A percentile compares a stretch with the other conserved stretches of the same genome.
Evolutionary conservation across 2,797 vertebrate genomes (phyloP).

Genomic region (Eurystomus glaucurus): DNA sequence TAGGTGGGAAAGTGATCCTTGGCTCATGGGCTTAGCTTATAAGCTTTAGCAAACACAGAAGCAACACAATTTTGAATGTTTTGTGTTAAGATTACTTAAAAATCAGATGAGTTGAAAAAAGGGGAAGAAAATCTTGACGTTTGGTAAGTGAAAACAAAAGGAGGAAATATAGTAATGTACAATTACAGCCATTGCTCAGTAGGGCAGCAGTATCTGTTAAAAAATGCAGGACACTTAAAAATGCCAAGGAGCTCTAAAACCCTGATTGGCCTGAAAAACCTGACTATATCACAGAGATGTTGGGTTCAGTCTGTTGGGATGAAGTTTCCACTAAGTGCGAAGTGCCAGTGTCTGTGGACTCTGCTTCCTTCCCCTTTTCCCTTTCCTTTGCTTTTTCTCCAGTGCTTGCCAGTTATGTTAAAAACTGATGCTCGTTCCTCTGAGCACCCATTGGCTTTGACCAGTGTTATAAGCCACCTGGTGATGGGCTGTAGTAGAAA

Average conservation of each 20-base stretch:
- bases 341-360: neutral
- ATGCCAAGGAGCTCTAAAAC: neutral
- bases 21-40: neutral
- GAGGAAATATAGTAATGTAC: neutral
- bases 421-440: neutral
- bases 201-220: conserved; percentile 55
- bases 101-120: neutral
- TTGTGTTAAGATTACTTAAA: neutral
- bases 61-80: neutral
- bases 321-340: neutral
- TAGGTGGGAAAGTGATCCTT: neutral
- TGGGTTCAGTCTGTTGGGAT: neutral
- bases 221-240: conserved; percentile 35
- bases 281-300: neutral
- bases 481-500: conserved; percentile 3
- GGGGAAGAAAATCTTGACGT: neutral
- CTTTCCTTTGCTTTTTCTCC: neutral
- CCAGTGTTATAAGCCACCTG: neutral
- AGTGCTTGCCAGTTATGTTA: neutral
- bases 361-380: neutral
- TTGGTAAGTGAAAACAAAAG: neutral
- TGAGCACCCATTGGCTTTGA: neutral
- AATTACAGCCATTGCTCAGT: conserved; percentile 30
- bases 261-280: neutral
- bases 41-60: neutral